phyloP scores from a whole-genome alignment of 2,888 invertebrate genomes.

The Lasioglossum villosulum region DNA sequence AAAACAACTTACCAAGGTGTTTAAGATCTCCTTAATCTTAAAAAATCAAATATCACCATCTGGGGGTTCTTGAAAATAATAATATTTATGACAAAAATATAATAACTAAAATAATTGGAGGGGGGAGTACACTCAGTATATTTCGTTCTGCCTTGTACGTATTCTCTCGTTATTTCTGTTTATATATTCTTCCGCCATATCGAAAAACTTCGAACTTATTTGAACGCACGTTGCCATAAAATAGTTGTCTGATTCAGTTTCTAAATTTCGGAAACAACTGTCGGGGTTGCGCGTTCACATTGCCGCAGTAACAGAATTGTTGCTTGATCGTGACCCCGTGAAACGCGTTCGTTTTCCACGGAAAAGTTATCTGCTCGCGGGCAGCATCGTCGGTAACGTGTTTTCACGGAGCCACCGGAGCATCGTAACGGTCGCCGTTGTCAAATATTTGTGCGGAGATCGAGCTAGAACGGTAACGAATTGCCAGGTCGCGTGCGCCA shows the following conservation, averaged over 20 bases:
- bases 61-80: neutral
- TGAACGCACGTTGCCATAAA: neutral
- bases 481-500: slow-evolving; percentile 9
- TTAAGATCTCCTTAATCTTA: no score
- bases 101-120: neutral
- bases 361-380: slow-evolving; percentile 10
- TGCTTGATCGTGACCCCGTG: neutral
- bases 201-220: neutral
- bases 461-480: slow-evolving; percentile 1
- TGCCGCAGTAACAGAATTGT: neutral
- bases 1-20: no score
- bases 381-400: neutral
- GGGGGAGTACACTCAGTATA: neutral
- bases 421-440: slow-evolving; percentile 8
- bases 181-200: neutral
- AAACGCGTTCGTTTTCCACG: neutral
- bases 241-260: neutral
- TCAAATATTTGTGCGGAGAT: slow-evolving; percentile 23
- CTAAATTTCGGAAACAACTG: neutral
- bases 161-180: neutral
- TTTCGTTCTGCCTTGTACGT: neutral
- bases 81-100: no score
- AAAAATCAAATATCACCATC: neutral
- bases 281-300: neutral
- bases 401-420: slow-evolving; percentile 8